Percentiles rank a stretch among this genome's conserved stretches.
Evolutionary conservation across 1,140 invertebrate species (phyloP).

Genomic region (Caenorhabditis briggsae): DNA sequence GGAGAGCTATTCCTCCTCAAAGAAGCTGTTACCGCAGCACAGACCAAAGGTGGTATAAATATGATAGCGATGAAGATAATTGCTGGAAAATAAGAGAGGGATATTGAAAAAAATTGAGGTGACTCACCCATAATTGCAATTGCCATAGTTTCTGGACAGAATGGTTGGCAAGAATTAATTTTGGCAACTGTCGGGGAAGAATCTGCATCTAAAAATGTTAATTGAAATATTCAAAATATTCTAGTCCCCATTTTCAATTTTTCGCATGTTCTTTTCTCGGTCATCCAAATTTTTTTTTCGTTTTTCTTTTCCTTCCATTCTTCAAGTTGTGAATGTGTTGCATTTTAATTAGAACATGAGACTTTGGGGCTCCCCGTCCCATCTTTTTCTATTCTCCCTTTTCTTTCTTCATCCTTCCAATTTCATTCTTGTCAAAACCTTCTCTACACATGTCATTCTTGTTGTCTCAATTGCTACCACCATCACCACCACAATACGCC

Average conservation of each 20-base stretch:
- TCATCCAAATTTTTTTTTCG: background rate
- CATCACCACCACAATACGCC: background rate
- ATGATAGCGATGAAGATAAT: slow-evolving; percentile 56
- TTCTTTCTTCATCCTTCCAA: slow-evolving; percentile 22
- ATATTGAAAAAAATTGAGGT: background rate
- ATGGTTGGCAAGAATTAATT: slow-evolving; percentile 50
- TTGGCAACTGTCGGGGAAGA: background rate
- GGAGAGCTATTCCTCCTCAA: slow-evolving; percentile 51
- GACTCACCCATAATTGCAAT: slow-evolving; percentile 28
- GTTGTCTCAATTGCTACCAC: slow-evolving; percentile 49
- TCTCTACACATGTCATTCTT: slow-evolving; percentile 52
- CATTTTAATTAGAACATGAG: slow-evolving; percentile 50
- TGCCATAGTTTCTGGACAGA: slow-evolving; percentile 58
- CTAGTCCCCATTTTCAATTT: too few relatives aligned
- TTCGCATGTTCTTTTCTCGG: background rate
- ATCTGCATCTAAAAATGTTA: slow-evolving; percentile 25
- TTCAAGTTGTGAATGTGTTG: slow-evolving; percentile 51
- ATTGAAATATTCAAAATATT: background rate
- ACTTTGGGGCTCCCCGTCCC: background rate
- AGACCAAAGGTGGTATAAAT: slow-evolving; percentile 58
- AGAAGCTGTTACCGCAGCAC: slow-evolving; percentile 32
- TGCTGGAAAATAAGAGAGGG: background rate
- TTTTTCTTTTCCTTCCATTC: background rate
- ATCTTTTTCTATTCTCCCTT: slow-evolving; percentile 15
- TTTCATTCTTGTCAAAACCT: slow-evolving; percentile 56